These are phyloP conservation scores for Archocentrus centrarchus DNA, from an alignment of 2,113 vertebrate species.

Conservation along the genomic window DNA sequence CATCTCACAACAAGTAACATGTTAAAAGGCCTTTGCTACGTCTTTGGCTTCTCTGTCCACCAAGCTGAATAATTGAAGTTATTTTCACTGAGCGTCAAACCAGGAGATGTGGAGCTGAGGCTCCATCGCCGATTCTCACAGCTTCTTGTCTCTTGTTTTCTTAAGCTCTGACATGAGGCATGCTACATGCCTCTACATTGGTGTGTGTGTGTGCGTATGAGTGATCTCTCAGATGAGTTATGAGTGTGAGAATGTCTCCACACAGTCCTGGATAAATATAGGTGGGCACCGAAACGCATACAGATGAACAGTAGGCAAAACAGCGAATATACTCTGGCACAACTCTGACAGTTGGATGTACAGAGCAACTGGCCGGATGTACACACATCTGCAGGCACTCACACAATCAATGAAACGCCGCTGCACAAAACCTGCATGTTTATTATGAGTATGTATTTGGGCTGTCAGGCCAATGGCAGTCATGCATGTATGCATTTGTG, in stretches of 20 bases:
- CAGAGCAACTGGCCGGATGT: slow-evolving; percentile 9
- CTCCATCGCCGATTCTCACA: slow-evolving; percentile 17
- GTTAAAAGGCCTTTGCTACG: slow-evolving; percentile 49
- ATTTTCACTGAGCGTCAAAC: slow-evolving; percentile 48
- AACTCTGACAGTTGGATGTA: slow-evolving; percentile 14
- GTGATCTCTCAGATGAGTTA: slow-evolving; percentile 51
- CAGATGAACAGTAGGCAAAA: slow-evolving; percentile 9
- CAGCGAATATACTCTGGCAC: slow-evolving; percentile 21
- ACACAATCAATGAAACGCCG: slow-evolving; percentile 14
- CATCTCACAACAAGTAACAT: slow-evolving; percentile 60
- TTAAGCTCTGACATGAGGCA: slow-evolving; percentile 50
- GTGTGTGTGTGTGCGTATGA: not conserved
- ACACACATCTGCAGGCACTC: slow-evolving; percentile 18
- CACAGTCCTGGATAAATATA: slow-evolving; percentile 41
- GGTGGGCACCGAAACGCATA: slow-evolving; percentile 29
- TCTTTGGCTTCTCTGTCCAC: slow-evolving; percentile 28
- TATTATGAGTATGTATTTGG: slow-evolving; percentile 33
- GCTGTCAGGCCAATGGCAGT: slow-evolving; percentile 62
- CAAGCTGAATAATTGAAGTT: slow-evolving; percentile 69
- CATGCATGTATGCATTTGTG: slow-evolving; percentile 68
- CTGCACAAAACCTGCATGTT: slow-evolving; percentile 33
- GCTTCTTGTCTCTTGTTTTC: slow-evolving; percentile 40
- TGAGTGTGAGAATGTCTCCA: slow-evolving; percentile 48
- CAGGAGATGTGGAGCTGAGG: slow-evolving; percentile 14
- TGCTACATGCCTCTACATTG: slow-evolving; percentile 23